phyloP scores from a whole-genome alignment of 1,140 invertebrate species.

The Zaprionus davidi region DNA sequence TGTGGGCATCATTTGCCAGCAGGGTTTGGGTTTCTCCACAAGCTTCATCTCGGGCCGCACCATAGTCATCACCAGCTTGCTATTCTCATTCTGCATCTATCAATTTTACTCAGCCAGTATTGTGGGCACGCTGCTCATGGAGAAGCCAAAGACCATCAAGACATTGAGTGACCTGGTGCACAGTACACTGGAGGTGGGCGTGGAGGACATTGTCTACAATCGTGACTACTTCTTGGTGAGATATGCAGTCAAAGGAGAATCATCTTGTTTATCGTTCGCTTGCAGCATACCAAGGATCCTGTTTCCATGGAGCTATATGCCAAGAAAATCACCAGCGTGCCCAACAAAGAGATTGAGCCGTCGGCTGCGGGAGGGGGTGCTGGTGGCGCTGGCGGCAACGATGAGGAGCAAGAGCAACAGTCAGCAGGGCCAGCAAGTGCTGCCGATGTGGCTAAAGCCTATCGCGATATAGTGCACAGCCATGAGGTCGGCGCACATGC shows the following conservation, averaged over 20 bases:
- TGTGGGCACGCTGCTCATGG: constrained; percentile 89
- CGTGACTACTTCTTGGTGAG: constrained; percentile 87
- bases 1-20: constrained; percentile 84
- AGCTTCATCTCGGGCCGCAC: constrained; percentile 86
- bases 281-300: constrained; percentile 86
- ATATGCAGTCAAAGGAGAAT: not conserved
- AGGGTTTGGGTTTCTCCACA: constrained; percentile 85
- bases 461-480: constrained; percentile 75
- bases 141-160: constrained; percentile 87
- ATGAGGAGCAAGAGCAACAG: constrained; percentile 50
- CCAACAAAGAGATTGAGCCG: constrained; percentile 52
- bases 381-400: constrained; percentile 12
- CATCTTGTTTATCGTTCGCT: not conserved
- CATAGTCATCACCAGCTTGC: constrained; percentile 86
- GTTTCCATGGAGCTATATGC: constrained; percentile 85
- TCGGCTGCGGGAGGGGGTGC: constrained; percentile 1
- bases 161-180: constrained; percentile 86
- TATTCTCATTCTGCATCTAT: constrained; percentile 88
- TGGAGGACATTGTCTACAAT: constrained; percentile 87
- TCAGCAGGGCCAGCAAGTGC: constrained; percentile 6
- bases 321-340: constrained; percentile 76
- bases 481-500: constrained; percentile 79
- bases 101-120: constrained; percentile 91
- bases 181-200: constrained; percentile 87
- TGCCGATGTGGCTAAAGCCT: constrained; percentile 59